Base-by-base conservation (phyloP, 1,140 invertebrate species). In the Drosophila murphyi region DNA sequence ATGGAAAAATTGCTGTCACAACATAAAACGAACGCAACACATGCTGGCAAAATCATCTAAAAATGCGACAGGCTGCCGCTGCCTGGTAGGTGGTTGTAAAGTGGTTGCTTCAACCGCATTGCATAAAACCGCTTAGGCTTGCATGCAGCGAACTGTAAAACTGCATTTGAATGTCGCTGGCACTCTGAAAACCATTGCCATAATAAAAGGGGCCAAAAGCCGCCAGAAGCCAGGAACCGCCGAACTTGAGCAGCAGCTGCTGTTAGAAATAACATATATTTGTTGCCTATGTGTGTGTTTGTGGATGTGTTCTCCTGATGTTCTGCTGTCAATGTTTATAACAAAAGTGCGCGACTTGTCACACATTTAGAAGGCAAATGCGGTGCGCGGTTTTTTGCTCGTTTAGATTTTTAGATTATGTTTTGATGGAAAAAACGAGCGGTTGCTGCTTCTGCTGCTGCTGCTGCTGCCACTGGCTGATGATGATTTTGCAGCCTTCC, bases 131-230 rank as follows among this genome's bases (percentile, higher is more conserved):
- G 85, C 83, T 87, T 87, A 83, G 89, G 85, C 83, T 88, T 88
- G 83, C 80, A 87, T 78, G 71, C 83, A 87, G 64, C 83, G 80
- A 88, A 87, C 83, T 88, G 83, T 83, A 75, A 87, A 87, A 87
- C 83, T 88, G 85, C 72, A 88, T 87, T 89, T 83, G 83, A 88
- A 88, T 83, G 69, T 72, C 57, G 67, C 43, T 51, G 5, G 37
- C 41, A 12, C 10, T 52, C 47, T 51, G 32, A 37, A 62, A 43
- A 65, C 10, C 10, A 3, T n/a, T 43, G 20, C n/a, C 32, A 60
- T 48, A 69, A 48, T 67, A 72, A 69, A 48, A 78, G 2, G 2
- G 43, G 28, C 31, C 43, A 35, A 69, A 72, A 55, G 32, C 39
- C 52, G 39, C 41, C 32, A 12, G 10, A 35, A 60, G 20, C 20